A percentile compares a stretch with the other conserved stretches of the same genome.
phyloP scores from a whole-genome alignment of 2,797 vertebrate species.

The Gallinago stenura region DNA sequence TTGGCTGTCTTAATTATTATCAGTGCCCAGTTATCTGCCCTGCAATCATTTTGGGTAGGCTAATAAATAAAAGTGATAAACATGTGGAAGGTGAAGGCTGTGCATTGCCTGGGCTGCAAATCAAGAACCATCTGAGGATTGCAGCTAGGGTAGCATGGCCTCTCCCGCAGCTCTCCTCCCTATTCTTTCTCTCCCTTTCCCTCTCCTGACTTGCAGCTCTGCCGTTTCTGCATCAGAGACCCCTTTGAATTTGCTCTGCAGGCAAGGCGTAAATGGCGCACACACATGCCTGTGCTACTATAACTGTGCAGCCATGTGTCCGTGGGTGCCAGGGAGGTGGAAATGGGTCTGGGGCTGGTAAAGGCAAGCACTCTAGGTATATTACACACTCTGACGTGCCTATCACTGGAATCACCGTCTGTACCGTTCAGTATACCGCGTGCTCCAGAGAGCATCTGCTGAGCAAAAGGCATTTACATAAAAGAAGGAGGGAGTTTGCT shows the following conservation, averaged over 20 bases:
- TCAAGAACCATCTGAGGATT: neutral
- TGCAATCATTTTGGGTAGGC: neutral
- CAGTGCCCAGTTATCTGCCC: neutral
- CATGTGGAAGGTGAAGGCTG: neutral
- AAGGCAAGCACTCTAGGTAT: neutral
- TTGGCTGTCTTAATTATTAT: neutral
- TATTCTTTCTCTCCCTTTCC: neutral
- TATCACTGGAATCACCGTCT: neutral
- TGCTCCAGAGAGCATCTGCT: slow-evolving; percentile 16
- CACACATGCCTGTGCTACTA: neutral
- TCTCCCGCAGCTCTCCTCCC: neutral
- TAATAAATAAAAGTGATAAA: neutral
- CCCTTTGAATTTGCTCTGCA: neutral
- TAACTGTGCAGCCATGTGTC: fast-evolving
- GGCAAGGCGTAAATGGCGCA: neutral
- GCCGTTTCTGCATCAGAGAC: neutral
- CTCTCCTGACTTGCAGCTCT: neutral
- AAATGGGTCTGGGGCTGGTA: neutral
- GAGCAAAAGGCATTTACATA: slow-evolving; percentile 20
- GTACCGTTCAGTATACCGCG: neutral
- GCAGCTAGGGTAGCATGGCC: neutral
- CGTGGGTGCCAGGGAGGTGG: fast-evolving
- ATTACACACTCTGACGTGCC: neutral
- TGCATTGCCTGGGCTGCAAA: neutral
- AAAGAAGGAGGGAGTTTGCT: neutral